Conservation (phyloP, 2,888 invertebrate species). For the Ellobium chinense region DNA sequence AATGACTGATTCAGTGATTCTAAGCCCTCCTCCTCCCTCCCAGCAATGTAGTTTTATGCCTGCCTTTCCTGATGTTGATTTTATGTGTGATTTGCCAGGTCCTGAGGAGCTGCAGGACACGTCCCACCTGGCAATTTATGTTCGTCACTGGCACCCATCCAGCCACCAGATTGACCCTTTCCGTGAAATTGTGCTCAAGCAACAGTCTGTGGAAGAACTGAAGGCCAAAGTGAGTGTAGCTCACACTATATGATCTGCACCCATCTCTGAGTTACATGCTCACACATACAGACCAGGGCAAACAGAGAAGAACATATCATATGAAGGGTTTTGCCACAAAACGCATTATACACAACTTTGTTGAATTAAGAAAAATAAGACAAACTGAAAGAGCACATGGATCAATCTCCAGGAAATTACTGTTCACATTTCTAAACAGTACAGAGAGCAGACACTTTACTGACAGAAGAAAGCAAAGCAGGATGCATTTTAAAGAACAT, state of each 20-base stretch:
- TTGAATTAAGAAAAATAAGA: background rate
- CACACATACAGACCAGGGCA: too few relatives aligned
- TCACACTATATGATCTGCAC: constrained; percentile 77
- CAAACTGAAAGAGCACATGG: background rate
- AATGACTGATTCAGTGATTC: too few relatives aligned
- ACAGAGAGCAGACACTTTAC: background rate
- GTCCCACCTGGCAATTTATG: constrained; percentile 76
- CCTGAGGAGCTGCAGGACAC: constrained; percentile 64
- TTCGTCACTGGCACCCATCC: constrained; percentile 77
- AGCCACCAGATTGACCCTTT: constrained; percentile 76
- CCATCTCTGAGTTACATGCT: constrained; percentile 82
- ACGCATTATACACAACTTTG: background rate
- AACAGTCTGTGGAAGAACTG: constrained; percentile 77
- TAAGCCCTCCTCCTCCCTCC: too few relatives aligned
- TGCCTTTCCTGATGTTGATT: too few relatives aligned
- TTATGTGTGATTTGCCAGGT: constrained; percentile 57
- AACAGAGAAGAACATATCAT: too few relatives aligned
- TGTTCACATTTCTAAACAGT: background rate
- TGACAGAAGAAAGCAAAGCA: background rate
- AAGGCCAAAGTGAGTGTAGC: constrained; percentile 50
- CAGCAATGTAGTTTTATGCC: too few relatives aligned
- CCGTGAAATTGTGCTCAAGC: constrained; percentile 76
- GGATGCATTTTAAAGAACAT: background rate
- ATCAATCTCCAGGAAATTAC: background rate
- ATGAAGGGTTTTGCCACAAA: background rate